Conservation (phyloP, 2,797 vertebrate species). For the Melanotaenia parkinsoni region DNA sequence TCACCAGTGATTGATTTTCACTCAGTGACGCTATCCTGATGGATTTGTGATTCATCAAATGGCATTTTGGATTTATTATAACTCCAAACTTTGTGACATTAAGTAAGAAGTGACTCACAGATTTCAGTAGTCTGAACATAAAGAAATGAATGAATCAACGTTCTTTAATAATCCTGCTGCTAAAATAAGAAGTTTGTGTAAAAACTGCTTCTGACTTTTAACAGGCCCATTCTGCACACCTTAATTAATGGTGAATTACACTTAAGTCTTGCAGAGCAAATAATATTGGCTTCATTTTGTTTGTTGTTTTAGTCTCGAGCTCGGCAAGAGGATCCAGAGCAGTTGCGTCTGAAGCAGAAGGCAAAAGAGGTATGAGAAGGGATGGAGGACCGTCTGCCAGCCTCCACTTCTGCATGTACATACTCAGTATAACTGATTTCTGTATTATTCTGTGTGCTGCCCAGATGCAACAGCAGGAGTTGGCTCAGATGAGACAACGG, state of each 20-base stretch:
- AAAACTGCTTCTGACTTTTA: not conserved
- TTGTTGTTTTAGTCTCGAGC: conserved; percentile 92
- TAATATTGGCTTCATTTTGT: conserved; percentile 17
- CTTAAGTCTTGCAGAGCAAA: not conserved
- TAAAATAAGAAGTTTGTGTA: not conserved
- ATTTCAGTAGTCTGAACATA: not conserved
- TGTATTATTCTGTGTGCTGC: conserved; percentile 40
- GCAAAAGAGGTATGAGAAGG: conserved; percentile 91
- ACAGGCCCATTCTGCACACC: not conserved
- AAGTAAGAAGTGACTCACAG: not conserved
- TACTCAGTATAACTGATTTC: conserved; percentile 26
- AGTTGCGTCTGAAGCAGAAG: conserved; percentile 96
- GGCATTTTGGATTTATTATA: not conserved
- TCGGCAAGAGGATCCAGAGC: conserved; percentile 98
- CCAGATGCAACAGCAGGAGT: conserved; percentile 98
- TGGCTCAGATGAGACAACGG: conserved; percentile 95
- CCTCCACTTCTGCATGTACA: conserved; percentile 15
- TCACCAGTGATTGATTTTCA: conserved; percentile 19
- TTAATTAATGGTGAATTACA: not conserved
- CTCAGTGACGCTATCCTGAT: not conserved
- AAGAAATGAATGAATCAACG: not conserved
- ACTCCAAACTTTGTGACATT: not conserved
- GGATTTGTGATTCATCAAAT: conserved; percentile 1
- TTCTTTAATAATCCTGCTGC: not conserved
- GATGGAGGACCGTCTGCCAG: not conserved